A percentile compares a stretch with the other conserved stretches of the same genome.
Conservation (phyloP, 2,797 vertebrate species). For the Gallinago solitaria region DNA sequence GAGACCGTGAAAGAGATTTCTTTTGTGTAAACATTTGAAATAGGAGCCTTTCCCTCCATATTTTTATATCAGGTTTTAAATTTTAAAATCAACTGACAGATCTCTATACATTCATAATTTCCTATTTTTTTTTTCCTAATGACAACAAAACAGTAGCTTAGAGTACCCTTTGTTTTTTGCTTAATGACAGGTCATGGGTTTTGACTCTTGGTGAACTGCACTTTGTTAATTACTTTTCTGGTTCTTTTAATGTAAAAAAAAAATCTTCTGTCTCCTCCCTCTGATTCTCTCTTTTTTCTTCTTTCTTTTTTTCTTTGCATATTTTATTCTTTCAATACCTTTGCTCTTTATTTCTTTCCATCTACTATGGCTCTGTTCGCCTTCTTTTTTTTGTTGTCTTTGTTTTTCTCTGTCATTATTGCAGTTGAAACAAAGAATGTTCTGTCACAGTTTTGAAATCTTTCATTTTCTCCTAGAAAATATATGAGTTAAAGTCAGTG, state of each 20-base stretch:
- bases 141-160: background rate
- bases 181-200: background rate
- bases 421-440: background rate
- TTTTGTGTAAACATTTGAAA: constrained; percentile 25
- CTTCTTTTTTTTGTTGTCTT: background rate
- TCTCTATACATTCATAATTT: background rate
- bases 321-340: background rate
- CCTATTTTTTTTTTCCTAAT: background rate
- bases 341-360: background rate
- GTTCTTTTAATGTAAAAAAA: background rate
- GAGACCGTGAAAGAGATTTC: background rate
- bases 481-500: background rate
- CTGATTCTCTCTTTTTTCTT: background rate
- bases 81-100: background rate
- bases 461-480: background rate
- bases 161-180: background rate
- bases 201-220: background rate
- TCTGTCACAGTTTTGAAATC: background rate
- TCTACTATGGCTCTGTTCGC: background rate
- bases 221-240: constrained; percentile 3
- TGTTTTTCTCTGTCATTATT: background rate
- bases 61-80: background rate
- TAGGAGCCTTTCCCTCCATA: background rate
- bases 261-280: background rate
- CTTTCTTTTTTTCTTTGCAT: background rate